These are phyloP conservation scores for Pyxicephalus adspersus DNA, from an alignment of 2,113 vertebrate genomes.

Conservation along the genomic window DNA sequence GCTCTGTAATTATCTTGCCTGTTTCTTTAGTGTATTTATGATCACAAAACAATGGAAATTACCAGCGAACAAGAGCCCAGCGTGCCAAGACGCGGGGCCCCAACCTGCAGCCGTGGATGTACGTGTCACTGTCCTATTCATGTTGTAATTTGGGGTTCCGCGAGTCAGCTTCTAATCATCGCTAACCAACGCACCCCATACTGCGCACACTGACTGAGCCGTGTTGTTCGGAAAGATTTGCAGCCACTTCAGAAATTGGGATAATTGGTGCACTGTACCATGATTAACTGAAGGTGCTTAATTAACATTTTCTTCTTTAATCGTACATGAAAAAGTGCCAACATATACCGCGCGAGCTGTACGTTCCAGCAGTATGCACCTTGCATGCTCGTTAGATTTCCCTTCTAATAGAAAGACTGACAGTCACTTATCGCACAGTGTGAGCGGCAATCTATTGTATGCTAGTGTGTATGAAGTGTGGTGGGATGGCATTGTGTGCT, in stretches of 20 bases:
- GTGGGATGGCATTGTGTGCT: too few species aligned
- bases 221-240: background rate
- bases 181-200: constrained; percentile 3
- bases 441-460: too few species aligned
- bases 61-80: constrained; percentile 28
- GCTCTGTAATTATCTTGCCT: constrained; percentile 24
- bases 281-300: constrained; percentile 14
- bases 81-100: background rate
- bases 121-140: constrained; percentile 36
- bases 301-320: constrained; percentile 32
- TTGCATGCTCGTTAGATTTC: background rate
- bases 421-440: too few species aligned
- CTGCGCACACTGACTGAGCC: background rate
- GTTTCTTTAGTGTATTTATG: constrained; percentile 20
- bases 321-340: background rate
- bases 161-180: constrained; percentile 27
- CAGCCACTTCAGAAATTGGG: constrained; percentile 5
- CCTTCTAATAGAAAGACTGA: too few species aligned
- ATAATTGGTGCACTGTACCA: constrained; percentile 32
- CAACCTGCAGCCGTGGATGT: background rate
- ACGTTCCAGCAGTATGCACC: background rate
- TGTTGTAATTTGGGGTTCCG: constrained; percentile 14
- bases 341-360: background rate
- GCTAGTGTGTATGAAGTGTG: too few species aligned
- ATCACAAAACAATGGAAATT: constrained; percentile 40